phyloP scores from a whole-genome alignment of 2,113 vertebrate genomes.

The Tichodroma muraria region DNA sequence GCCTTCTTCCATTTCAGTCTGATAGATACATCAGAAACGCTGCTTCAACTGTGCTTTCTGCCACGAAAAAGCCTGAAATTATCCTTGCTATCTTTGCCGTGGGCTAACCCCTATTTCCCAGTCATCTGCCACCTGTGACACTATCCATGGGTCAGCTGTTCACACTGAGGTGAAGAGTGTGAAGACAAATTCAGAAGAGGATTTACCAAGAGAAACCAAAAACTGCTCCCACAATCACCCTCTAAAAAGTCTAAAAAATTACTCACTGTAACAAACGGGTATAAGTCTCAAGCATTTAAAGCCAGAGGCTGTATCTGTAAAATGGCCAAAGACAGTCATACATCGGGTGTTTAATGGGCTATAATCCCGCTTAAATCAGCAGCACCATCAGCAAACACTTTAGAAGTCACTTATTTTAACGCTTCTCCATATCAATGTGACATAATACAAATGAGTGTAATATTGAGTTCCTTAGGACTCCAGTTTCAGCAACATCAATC shows the following conservation, averaged over 20 bases:
- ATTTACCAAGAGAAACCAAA: neutral
- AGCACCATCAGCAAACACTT: conserved; percentile 1
- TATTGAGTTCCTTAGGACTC: neutral
- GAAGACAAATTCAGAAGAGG: neutral
- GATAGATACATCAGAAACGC: neutral
- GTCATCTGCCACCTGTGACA: neutral
- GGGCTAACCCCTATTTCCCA: neutral
- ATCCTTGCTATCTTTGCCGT: neutral
- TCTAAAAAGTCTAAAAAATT: neutral
- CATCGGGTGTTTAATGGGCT: neutral
- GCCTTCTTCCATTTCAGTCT: conserved; percentile 32
- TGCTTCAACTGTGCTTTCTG: neutral
- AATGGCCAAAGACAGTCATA: neutral
- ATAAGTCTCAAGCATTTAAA: neutral
- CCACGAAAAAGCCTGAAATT: neutral
- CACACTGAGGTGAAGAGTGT: neutral
- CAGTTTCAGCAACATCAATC: neutral
- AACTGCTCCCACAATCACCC: neutral
- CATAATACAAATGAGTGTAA: conserved; percentile 18
- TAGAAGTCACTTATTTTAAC: conserved; percentile 29
- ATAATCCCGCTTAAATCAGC: neutral
- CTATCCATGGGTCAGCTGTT: neutral
- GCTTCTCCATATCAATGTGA: conserved; percentile 4
- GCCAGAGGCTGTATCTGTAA: neutral
- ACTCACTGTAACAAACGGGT: neutral